Evolutionary conservation across 1,140 invertebrate species (phyloP).

Genomic region (Portunus trituberculatus): DNA sequence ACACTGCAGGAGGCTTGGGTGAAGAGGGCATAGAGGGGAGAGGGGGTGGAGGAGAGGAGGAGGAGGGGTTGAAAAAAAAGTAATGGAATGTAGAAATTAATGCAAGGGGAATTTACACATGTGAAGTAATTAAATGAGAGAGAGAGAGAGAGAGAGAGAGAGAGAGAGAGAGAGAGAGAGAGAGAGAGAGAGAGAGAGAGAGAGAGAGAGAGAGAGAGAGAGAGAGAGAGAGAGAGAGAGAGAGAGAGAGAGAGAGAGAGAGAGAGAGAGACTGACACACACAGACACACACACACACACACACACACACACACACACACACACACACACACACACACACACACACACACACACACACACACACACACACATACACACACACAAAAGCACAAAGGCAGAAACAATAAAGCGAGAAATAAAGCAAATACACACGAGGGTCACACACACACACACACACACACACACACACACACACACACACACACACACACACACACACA

Average conservation of each 20-base stretch:
- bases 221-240: slow-evolving; percentile 12
- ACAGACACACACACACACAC: not conserved
- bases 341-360: not conserved
- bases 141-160: slow-evolving; percentile 59
- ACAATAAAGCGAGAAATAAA: too few relatives aligned
- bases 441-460: too few relatives aligned
- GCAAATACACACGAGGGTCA: too few relatives aligned
- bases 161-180: slow-evolving; percentile 64
- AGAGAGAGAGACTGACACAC: not conserved
- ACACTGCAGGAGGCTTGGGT: not conserved
- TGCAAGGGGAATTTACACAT: not conserved
- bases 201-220: slow-evolving; percentile 40
- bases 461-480: too few relatives aligned
- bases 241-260: slow-evolving; percentile 30
- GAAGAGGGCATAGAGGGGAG: not conserved
- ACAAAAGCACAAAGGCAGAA: too few relatives aligned
- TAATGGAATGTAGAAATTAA: not conserved
- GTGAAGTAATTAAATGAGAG: slow-evolving; percentile 18
- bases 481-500: too few relatives aligned
- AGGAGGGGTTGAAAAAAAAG: not conserved
- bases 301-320: not conserved
- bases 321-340: not conserved
- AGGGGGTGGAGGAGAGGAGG: not conserved
- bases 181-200: not conserved
- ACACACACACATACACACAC: not conserved